These are phyloP conservation scores for Didymodactylos carnosus DNA, from an alignment of 2,888 invertebrate species.

Conservation along the genomic window DNA sequence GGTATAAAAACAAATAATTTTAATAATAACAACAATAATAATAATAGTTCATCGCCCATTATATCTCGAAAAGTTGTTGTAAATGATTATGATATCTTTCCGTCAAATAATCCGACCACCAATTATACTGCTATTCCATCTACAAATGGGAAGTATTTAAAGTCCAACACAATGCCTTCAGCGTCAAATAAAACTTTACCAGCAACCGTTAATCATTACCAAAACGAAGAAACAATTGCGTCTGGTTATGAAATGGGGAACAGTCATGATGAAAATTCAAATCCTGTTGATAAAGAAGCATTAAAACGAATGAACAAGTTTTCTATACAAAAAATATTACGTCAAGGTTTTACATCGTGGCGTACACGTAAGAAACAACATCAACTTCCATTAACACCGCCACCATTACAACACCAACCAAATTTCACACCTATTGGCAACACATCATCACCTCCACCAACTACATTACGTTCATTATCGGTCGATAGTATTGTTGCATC, in stretches of 20 bases:
- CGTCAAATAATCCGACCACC: too few species aligned
- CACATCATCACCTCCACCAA: neutral
- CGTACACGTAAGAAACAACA: neutral
- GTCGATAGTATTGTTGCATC: neutral
- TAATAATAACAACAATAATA: neutral
- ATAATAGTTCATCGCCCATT: too few species aligned
- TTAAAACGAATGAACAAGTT: neutral
- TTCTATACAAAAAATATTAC: neutral
- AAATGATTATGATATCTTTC: too few species aligned
- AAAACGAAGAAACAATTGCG: too few species aligned
- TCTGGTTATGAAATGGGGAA: too few species aligned
- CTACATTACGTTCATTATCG: neutral
- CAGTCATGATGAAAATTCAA: neutral
- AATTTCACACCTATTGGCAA: neutral
- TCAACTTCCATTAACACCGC: neutral
- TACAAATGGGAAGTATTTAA: too few species aligned
- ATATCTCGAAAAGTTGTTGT: too few species aligned
- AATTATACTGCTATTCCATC: too few species aligned
- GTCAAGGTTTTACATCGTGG: neutral
- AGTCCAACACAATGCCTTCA: too few species aligned
- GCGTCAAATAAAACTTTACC: too few species aligned
- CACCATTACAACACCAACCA: too few species aligned
- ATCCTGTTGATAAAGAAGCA: neutral
- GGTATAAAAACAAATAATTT: neutral
- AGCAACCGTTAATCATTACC: too few species aligned